Evolutionary conservation across 2,797 vertebrate species (phyloP), one percentile per base, ranked within the genome.

Genomic region (Uromys caudimaculatus): DNA sequence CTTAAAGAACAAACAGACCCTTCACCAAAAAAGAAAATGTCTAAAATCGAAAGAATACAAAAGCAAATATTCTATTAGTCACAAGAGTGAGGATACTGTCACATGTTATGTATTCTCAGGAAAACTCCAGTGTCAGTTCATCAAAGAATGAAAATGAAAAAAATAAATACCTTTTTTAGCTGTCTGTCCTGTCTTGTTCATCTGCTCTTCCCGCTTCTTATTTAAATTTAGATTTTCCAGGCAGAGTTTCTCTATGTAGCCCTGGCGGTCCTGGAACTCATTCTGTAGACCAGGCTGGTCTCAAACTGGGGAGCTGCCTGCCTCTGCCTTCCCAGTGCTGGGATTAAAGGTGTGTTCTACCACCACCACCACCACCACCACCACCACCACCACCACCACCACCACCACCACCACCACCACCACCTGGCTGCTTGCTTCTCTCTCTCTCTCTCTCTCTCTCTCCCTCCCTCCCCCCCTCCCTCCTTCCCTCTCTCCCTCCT

Each of bases 11-110:
- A 54, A 54, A 54, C 35, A 71, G 47, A n/a, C 13, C 4, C 50
- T 69, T 71, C 47, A 71, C 47, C 47, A 71, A 38, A 69, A 58
- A 58, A 47, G 29, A 76, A 89, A 47, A 60, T 24, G 47, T 7
- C 35, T 76, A 78, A 93, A 91, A 81, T 79, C 62, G 4, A 47
- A 83, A 90, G 76, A 94, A 67, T 79, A 81, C 29, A 85, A 64
- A 91, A 91, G 62, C 54, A 52, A 73, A 7, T 84, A 73, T 90
- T 83, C 35, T 79, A 83, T 64, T 86, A 86, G 60, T 78, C 41
- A 16, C 54, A 44, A 58, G 35, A 64, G 23, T 73, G 69, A 83
- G 32, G 23, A 52, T 79, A 24, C 19, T n/a, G 35, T 50, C 32
- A 83, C 35, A 54, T 47, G 38, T 62, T 7, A 23, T 77, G 13